phyloP scores from a whole-genome alignment of 1,140 invertebrate genomes.

The Chionoecetes opilio region DNA sequence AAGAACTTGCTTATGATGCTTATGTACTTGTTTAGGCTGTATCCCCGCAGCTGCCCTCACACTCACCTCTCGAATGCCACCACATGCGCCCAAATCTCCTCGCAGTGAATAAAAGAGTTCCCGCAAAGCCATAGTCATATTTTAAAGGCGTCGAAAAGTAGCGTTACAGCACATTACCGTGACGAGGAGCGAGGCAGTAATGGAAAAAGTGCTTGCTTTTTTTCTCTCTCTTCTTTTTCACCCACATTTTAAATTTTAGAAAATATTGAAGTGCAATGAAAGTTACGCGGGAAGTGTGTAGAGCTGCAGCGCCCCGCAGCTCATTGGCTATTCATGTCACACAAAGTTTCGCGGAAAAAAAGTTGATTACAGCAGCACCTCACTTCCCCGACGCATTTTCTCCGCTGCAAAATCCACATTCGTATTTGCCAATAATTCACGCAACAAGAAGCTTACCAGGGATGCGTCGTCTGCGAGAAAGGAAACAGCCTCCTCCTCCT shows the following conservation, averaged over 20 bases:
- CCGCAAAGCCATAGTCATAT: no score
- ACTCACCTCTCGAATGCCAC: no score
- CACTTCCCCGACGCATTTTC: neutral
- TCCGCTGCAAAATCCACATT: neutral
- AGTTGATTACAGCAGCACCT: constrained; percentile 1
- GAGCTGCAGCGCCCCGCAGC: neutral
- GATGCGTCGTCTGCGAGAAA: neutral
- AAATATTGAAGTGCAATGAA: neutral
- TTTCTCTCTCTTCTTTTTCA: neutral
- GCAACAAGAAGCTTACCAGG: neutral
- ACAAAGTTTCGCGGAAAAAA: neutral
- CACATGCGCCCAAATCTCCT: no score
- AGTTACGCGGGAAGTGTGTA: neutral
- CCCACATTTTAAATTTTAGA: neutral
- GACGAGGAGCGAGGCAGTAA: neutral
- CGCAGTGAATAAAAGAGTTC: no score
- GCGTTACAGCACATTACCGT: no score
- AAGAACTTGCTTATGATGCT: no score
- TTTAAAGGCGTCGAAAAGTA: no score
- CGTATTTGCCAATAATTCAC: constrained; percentile 3
- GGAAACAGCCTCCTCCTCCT: neutral
- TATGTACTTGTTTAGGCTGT: no score
- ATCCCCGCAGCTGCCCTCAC: no score
- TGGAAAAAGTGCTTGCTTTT: neutral
- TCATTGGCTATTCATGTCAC: neutral